Evolutionary conservation across 2,888 invertebrate species (phyloP), one percentile per base, ranked within the genome.

Genomic region (Polydrusus pterygomalis): DNA sequence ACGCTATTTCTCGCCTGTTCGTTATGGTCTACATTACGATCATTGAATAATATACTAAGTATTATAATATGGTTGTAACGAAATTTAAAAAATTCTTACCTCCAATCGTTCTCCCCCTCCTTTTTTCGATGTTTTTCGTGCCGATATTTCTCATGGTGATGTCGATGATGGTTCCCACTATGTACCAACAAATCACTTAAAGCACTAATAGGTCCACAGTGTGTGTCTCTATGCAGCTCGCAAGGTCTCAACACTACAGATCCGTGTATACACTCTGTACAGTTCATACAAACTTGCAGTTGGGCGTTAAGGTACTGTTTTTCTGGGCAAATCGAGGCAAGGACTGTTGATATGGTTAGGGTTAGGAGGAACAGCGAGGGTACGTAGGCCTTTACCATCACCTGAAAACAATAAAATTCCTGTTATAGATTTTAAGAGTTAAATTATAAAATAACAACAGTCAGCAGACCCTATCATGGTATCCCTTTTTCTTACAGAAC

Each of bases 201-300:
- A 2, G 93, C 81, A 72, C 79, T 81, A 43, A 82, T 70, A 1
- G 93, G 91, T 49, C 93, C 93, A 87, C 95, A 95, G 80, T 92
- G 89, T 51, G 95, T 93, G 87, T 95, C 94, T 77, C 92, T 90
- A 88, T 95, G 93, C 75, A 92, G 88, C 83, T 93, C 93, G 87
- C 95, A 95, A 71, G 95, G 94, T 70, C 92, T 90, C 78, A 92
- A 86, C 51, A 94, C 93, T 77, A 93, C 91, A 72, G 86, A 87
- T 71, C 89, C 90, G 75, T 86, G 85, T 81, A 92, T 91, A 88
- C 95, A 95, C 84, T 89, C 89, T 71, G 93, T 92, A 89, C 95
- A 95, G 75, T 92, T 91, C 82, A 90, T 88, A 87, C 95, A 95
- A 81, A 87, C 87, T 85, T 91, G 91, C 79, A 89, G 89, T 81